Percentiles rank a stretch among this genome's conserved stretches.
Conservation (phyloP, 2,888 invertebrate genomes). For the Amphipoea oculea region DNA sequence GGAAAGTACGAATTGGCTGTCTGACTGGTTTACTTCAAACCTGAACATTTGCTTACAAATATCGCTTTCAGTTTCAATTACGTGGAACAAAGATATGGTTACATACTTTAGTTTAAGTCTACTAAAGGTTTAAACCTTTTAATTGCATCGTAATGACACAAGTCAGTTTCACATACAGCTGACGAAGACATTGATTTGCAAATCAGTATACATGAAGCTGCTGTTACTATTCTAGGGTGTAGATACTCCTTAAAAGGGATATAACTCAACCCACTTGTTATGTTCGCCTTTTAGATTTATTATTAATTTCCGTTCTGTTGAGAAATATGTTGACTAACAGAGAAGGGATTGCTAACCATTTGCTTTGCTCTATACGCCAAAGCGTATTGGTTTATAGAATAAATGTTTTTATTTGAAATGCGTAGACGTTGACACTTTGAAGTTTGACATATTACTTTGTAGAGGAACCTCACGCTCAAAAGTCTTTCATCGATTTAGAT, state of each 20-base stretch:
- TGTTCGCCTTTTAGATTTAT: constrained; percentile 35
- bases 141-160: constrained; percentile 6
- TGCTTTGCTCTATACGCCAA: neutral
- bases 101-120: neutral
- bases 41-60: constrained; percentile 14
- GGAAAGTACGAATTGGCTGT: constrained; percentile 22
- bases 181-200: constrained; percentile 27
- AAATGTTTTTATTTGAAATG: neutral
- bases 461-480: neutral
- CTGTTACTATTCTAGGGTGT: constrained; percentile 35
- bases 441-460: neutral
- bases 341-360: neutral
- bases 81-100: neutral
- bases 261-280: constrained; percentile 17
- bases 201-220: constrained; percentile 25
- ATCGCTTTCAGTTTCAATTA: constrained; percentile 19
- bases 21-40: constrained; percentile 21
- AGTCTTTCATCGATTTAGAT: neutral
- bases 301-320: constrained; percentile 27
- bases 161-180: constrained; percentile 1
- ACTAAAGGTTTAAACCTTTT: neutral
- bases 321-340: constrained; percentile 21
- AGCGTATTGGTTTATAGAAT: neutral
- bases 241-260: constrained; percentile 20
- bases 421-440: neutral